A percentile compares a stretch with the other conserved stretches of the same genome.
phyloP scores from a whole-genome alignment of 1,140 invertebrate genomes.

The Psilanteris sp. region DNA sequence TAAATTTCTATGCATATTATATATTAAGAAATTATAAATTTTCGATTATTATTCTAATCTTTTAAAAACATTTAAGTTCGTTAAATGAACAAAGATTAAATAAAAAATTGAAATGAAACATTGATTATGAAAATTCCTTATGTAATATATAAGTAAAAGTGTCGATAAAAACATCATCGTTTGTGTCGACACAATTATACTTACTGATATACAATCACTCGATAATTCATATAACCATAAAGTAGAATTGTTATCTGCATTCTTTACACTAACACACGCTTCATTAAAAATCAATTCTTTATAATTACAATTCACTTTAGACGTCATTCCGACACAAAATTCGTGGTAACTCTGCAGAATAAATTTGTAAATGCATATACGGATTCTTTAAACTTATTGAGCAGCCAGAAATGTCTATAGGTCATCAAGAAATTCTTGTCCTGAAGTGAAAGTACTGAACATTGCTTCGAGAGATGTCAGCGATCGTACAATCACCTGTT shows the following conservation, averaged over 20 bases:
- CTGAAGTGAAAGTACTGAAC: constrained; percentile 46
- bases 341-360: background rate
- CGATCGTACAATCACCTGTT: constrained; percentile 19
- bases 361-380: constrained; percentile 24
- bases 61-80: too few relatives aligned
- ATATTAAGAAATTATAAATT: too few relatives aligned
- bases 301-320: constrained; percentile 57
- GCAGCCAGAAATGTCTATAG: constrained; percentile 29
- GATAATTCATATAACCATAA: constrained; percentile 81
- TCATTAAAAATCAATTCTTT: constrained; percentile 80
- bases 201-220: constrained; percentile 82
- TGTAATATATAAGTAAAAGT: too few relatives aligned
- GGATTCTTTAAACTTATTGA: constrained; percentile 36
- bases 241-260: constrained; percentile 50
- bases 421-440: constrained; percentile 52
- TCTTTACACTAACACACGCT: constrained; percentile 77
- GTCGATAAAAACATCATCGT: constrained; percentile 12
- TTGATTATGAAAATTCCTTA: too few relatives aligned
- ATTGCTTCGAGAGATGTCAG: constrained; percentile 33
- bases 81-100: too few relatives aligned
- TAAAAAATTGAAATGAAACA: too few relatives aligned
- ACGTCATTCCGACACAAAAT: constrained; percentile 52
- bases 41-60: too few relatives aligned
- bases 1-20: too few relatives aligned
- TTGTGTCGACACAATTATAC: constrained; percentile 53